phyloP scores from a whole-genome alignment of 1,140 invertebrate genomes.

The Lepidurus arcticus region DNA sequence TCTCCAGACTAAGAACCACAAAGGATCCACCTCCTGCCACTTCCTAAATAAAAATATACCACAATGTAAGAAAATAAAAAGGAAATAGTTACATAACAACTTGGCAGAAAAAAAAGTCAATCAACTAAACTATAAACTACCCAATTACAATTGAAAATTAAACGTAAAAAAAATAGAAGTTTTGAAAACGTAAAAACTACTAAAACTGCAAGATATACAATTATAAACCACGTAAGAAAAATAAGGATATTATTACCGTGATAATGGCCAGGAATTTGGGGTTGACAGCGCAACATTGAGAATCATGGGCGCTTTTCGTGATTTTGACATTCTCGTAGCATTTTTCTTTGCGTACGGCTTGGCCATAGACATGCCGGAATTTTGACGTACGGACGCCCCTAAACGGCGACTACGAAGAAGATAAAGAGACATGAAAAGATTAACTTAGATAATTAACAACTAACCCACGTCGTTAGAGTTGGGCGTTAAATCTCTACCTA shows the following conservation, averaged over 20 bases:
- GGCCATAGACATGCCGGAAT: conserved; percentile 88
- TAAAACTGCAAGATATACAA: neutral
- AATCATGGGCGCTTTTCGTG: conserved; percentile 85
- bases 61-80: neutral
- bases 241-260: conserved; percentile 43
- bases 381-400: conserved; percentile 79
- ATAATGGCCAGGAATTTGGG: conserved; percentile 83
- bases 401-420: conserved; percentile 64
- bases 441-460: neutral
- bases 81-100: neutral
- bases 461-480: neutral
- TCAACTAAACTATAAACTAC: no score
- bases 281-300: conserved; percentile 86
- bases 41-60: conserved; percentile 51
- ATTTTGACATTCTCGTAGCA: conserved; percentile 92
- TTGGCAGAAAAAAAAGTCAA: neutral
- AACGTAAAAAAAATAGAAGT: no score
- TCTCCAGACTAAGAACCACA: conserved; percentile 78
- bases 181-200: no score
- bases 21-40: conserved; percentile 91
- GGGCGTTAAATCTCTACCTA: neutral
- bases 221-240: conserved; percentile 43
- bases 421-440: conserved; percentile 32
- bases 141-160: no score
- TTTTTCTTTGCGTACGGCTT: conserved; percentile 75